A percentile compares a stretch with the other conserved stretches of the same genome.
These are phyloP conservation scores for Sebastolobus altivelis DNA, from an alignment of 2,797 vertebrate species.

Conservation along the genomic window DNA sequence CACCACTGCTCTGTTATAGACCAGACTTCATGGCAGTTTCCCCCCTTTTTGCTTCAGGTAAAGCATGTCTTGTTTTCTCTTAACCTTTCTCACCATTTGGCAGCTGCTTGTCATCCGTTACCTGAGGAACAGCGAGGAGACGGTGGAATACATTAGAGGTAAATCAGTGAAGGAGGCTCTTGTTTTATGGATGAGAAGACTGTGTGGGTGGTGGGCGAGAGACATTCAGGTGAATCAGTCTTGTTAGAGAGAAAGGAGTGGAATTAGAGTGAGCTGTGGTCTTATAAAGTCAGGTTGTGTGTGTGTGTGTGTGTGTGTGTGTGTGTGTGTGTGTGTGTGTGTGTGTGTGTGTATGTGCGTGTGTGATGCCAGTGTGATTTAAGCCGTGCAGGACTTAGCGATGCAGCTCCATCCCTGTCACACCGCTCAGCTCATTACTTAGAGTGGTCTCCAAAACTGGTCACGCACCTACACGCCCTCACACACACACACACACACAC, in stretches of 20 bases:
- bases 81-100: conserved; percentile 6
- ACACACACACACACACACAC: conserved; percentile 21
- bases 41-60: background rate
- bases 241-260: conserved; percentile 6
- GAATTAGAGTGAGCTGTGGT: conserved; percentile 22
- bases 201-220: background rate
- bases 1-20: background rate
- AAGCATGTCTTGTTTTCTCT: background rate
- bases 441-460: conserved; percentile 76
- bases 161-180: conserved; percentile 27
- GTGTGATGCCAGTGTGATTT: conserved; percentile 73
- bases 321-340: conserved; percentile 16
- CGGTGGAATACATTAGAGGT: conserved; percentile 25
- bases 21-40: background rate
- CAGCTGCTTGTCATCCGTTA: conserved; percentile 7
- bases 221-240: conserved; percentile 21
- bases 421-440: conserved; percentile 70
- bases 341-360: conserved; percentile 25
- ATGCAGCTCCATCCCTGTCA: conserved; percentile 52
- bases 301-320: background rate
- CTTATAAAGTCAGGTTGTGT: conserved; percentile 14
- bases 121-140: conserved; percentile 31
- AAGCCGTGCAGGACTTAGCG: conserved; percentile 71
- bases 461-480: conserved; percentile 32
- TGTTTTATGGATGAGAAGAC: conserved; percentile 52